Evolutionary conservation across 2,888 invertebrate genomes (phyloP).

Genomic region (Laothoe populi): DNA sequence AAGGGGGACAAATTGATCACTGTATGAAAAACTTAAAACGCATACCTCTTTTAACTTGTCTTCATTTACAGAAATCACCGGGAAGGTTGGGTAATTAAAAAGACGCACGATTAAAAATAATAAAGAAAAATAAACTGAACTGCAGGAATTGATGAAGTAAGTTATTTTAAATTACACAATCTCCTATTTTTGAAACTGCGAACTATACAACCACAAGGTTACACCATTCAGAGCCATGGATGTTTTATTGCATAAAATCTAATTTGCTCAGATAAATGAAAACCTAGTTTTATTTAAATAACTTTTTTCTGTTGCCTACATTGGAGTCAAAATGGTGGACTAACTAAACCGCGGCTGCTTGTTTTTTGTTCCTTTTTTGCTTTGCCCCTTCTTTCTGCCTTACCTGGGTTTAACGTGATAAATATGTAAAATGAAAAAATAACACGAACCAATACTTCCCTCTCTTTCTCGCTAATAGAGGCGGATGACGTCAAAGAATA

Average conservation of each 20-base stretch:
- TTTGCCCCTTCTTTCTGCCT: not conserved
- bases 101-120: too few species aligned
- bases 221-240: not conserved
- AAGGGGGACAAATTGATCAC: not conserved
- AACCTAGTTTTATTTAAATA: not conserved
- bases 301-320: not conserved
- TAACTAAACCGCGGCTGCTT: not conserved
- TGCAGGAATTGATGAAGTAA: not conserved
- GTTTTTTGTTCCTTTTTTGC: not conserved
- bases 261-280: not conserved
- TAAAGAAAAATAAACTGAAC: too few species aligned
- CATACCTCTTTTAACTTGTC: not conserved
- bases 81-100: too few species aligned
- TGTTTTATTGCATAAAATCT: too few species aligned
- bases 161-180: too few species aligned
- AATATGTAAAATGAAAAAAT: conserved; percentile 15
- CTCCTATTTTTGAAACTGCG: not conserved
- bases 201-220: not conserved
- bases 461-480: conserved; percentile 29
- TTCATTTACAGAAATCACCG: too few species aligned
- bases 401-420: conserved; percentile 3
- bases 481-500: conserved; percentile 26
- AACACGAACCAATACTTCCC: not conserved
- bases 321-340: conserved; percentile 19
- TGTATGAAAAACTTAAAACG: not conserved